Evolutionary conservation across 2,797 vertebrate genomes (phyloP).

Genomic region (Chloroceryle amazona): DNA sequence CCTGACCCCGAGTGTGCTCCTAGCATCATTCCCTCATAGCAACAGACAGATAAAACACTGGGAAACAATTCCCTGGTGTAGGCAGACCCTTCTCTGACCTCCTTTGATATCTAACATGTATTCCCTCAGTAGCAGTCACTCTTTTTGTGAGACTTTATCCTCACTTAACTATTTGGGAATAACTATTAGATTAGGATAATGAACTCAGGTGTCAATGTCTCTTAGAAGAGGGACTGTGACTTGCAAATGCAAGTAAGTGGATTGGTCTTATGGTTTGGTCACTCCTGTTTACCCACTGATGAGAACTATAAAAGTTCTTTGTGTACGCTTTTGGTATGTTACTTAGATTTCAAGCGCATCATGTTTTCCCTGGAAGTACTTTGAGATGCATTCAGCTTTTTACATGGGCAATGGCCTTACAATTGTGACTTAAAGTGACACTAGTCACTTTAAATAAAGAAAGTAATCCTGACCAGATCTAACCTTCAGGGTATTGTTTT

Average conservation of each 20-base stretch:
- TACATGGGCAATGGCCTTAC: not conserved
- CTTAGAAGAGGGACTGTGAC: not conserved
- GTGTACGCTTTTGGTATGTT: not conserved
- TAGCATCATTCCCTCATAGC: not conserved
- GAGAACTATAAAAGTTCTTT: not conserved
- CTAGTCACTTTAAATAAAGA: not conserved
- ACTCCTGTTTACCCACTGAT: not conserved
- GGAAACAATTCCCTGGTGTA: not conserved
- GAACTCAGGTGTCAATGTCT: not conserved
- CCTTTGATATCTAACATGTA: not conserved
- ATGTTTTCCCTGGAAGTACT: not conserved
- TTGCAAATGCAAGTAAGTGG: not conserved
- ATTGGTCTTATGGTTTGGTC: not conserved
- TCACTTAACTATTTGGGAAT: not conserved
- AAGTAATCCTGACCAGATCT: not conserved
- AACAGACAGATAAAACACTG: not conserved
- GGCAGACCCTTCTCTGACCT: accelerated
- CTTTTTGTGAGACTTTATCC: not conserved
- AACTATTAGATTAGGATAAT: not conserved
- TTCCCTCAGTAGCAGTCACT: not conserved
- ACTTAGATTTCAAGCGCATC: not conserved
- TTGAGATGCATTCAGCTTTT: not conserved
- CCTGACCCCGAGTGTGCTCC: accelerated
- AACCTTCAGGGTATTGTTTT: not conserved
- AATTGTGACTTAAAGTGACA: not conserved